Percentiles rank a stretch among this genome's conserved stretches.
phyloP scores from a whole-genome alignment of 2,797 vertebrate species.

The Eulemur albifrons region DNA sequence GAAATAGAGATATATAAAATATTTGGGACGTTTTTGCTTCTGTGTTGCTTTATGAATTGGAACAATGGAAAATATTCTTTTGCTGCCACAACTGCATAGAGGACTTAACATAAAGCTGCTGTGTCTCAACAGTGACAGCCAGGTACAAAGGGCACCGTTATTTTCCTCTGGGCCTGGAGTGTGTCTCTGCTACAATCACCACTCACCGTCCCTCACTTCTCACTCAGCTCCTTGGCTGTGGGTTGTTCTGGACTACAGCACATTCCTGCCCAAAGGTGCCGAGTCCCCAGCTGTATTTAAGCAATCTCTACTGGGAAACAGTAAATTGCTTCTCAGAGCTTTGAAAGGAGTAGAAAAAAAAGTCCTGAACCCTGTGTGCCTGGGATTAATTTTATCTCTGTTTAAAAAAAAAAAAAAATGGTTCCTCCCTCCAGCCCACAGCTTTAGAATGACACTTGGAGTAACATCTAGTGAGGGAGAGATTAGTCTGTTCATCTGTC shows the following conservation, averaged over 20 bases:
- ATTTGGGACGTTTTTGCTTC: not conserved
- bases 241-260: not conserved
- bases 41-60: not conserved
- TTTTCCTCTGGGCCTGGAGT: not conserved
- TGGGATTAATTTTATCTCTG: conserved; percentile 51
- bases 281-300: not conserved
- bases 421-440: not conserved
- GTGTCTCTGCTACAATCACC: not conserved
- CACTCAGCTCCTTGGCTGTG: not conserved
- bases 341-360: conserved; percentile 11
- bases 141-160: not conserved
- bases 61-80: not conserved
- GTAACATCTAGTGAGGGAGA: conserved; percentile 56
- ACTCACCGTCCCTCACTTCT: not conserved
- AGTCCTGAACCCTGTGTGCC: conserved; percentile 26
- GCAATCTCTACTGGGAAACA: not conserved
- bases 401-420: not conserved
- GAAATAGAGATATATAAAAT: not conserved
- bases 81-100: not conserved
- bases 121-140: not conserved
- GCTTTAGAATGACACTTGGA: conserved; percentile 63
- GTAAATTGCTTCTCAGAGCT: conserved; percentile 51
- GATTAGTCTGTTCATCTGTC: conserved; percentile 67
- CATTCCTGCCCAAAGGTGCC: not conserved
- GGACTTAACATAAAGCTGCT: not conserved